Evolutionary conservation across 2,888 invertebrate species (phyloP), one percentile per base, ranked within the genome.

Genomic region (Drosophila niveifrons): DNA sequence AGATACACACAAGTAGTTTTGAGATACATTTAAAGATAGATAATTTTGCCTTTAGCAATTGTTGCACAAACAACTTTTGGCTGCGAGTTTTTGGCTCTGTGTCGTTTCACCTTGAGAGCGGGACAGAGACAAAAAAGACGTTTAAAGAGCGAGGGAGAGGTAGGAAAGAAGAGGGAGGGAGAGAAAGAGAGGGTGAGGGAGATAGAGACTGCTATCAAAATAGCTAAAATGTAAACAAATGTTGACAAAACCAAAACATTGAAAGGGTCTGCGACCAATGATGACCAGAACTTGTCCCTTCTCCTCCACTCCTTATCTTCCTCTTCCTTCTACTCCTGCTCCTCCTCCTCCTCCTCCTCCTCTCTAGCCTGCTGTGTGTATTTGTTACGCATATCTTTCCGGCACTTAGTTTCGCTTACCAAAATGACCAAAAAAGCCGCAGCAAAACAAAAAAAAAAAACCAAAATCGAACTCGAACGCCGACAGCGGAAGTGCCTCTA

Each of bases 401-500:
- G 86, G 86, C 88, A 82, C 82, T 88, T 82, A 85, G 82, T 69
- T 76, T 68, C 73, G 70, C 68, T 79, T 63, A 66, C 66, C 56
- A 18, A 72, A 84, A 88, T 85, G 75, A 71, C 82, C 83, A 56
- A 80, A 83, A 81, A 83, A 81, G 65, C 63, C 72, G 55, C 56
- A 71, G 47, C 56, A 52, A 36, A 23, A 46, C 48, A 46, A 18
- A 46, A 53, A 46, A 18, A 3, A 3, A 18, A 18, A 23, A 6
- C 23, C 23, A 23, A 23, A 29, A 36, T 23, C 11, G 23, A 70
- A 43, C 11, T 28, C 44, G 23, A 65, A 70, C 63, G 67, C 55
- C 66, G 65, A 72, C 82, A 87, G 43, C 82, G 82, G 82, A 82
- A 82, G 80, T 83, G 78, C 75, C 78, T 88, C 87, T 88, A 88